These are phyloP conservation scores for Sterna hirundo DNA, from an alignment of 2,113 vertebrate species.

Conservation along the genomic window DNA sequence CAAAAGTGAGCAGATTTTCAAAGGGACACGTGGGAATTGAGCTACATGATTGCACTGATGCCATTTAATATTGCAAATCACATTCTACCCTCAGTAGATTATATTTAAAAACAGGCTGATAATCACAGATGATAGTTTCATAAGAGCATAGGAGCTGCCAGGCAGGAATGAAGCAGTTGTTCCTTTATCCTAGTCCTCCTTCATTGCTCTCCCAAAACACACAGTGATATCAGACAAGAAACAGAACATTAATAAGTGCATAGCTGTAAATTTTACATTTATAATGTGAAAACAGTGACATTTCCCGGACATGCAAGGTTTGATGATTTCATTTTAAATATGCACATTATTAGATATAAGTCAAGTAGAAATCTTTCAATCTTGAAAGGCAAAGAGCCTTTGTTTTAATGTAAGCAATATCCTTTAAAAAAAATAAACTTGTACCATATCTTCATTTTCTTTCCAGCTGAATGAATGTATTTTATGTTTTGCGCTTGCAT, in stretches of 20 bases:
- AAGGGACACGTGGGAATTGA: neutral
- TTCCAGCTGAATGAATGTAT: neutral
- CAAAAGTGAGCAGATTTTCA: constrained; percentile 57
- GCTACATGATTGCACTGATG: constrained; percentile 8
- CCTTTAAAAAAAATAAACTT: neutral
- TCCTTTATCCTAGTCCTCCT: neutral
- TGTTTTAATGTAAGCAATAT: neutral
- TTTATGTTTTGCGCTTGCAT: neutral
- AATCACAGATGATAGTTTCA: constrained; percentile 44
- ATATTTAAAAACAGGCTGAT: constrained; percentile 34
- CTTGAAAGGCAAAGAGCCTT: neutral
- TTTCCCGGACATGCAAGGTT: neutral
- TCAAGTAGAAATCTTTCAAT: neutral
- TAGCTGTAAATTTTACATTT: neutral
- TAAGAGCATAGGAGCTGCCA: neutral
- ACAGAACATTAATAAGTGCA: neutral
- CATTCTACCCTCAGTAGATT: constrained; percentile 28
- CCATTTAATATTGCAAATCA: constrained; percentile 48
- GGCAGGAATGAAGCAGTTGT: neutral
- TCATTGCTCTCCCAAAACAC: neutral
- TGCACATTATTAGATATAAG: neutral
- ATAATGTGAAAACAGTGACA: neutral
- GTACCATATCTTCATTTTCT: neutral
- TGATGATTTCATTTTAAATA: neutral
- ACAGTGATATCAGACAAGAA: neutral